Percentiles rank a stretch among this genome's conserved stretches.
Conservation (phyloP, 1,140 invertebrate species). For the Hycleus phaleratus region DNA sequence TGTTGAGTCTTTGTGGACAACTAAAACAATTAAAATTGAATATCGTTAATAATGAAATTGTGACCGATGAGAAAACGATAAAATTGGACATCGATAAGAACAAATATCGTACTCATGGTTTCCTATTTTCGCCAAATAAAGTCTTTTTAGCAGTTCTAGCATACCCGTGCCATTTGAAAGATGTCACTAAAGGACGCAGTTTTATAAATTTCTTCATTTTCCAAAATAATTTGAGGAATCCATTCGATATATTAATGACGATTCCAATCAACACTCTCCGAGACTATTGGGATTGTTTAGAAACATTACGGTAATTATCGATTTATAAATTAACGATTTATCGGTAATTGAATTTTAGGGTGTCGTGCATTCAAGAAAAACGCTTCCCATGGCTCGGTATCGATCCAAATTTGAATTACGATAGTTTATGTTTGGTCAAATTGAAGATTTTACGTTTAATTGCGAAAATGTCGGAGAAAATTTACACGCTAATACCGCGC, state of each 20-base stretch:
- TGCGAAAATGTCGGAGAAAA: slow-evolving; percentile 31
- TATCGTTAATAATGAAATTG: slow-evolving; percentile 7
- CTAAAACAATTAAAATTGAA: slow-evolving; percentile 7
- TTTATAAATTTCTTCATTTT: slow-evolving; percentile 7
- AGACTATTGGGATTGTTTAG: slow-evolving; percentile 13
- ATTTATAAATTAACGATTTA: too few species aligned
- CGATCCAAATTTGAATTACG: slow-evolving; percentile 23
- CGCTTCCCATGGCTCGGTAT: slow-evolving; percentile 29
- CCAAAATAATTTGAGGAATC: neutral
- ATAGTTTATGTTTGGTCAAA: slow-evolving; percentile 20
- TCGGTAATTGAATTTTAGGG: neutral
- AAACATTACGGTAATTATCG: slow-evolving; percentile 7
- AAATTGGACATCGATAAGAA: slow-evolving; percentile 5
- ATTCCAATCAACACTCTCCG: neutral
- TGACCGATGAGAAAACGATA: neutral
- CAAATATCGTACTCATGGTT: slow-evolving; percentile 7
- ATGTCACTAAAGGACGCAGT: slow-evolving; percentile 1
- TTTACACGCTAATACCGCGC: slow-evolving; percentile 20
- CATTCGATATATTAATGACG: slow-evolving; percentile 6
- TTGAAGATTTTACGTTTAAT: slow-evolving; percentile 29
- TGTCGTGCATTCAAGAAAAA: slow-evolving; percentile 30
- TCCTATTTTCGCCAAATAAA: slow-evolving; percentile 10
- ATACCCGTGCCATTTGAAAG: slow-evolving; percentile 12
- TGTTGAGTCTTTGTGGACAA: slow-evolving; percentile 5
- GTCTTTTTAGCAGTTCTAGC: slow-evolving; percentile 7